Conservation (phyloP, 2,113 vertebrate genomes). For the Geothlypis trichas region DNA sequence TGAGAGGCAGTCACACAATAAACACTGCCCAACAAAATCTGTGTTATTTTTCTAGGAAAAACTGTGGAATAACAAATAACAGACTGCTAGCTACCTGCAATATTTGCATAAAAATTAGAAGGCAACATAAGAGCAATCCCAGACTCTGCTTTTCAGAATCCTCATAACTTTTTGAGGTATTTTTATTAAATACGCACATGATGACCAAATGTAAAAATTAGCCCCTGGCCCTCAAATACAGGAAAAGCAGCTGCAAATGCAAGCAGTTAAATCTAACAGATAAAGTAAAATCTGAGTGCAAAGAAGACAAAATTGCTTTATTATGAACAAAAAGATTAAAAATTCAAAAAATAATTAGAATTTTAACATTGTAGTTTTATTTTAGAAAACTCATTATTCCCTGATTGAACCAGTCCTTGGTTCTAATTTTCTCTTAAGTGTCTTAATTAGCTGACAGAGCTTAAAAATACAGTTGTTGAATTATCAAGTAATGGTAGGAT, state of each 20-base stretch:
- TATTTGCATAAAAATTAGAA: neutral
- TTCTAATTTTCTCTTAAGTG: neutral
- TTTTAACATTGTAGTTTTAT: neutral
- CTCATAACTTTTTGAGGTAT: neutral
- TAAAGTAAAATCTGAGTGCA: neutral
- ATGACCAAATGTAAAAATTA: neutral
- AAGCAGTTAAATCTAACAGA: neutral
- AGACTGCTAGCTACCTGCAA: neutral
- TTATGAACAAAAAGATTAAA: neutral
- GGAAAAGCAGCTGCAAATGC: neutral
- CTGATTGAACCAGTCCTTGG: neutral
- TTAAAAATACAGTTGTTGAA: neutral
- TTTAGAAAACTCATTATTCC: neutral
- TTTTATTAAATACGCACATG: neutral
- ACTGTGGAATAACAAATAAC: neutral
- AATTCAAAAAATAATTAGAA: neutral
- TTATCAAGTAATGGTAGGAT: neutral
- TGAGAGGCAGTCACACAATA: neutral
- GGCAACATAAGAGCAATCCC: neutral
- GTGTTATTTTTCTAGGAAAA: neutral
- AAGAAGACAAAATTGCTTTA: neutral
- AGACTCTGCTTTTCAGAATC: neutral
- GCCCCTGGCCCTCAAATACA: neutral
- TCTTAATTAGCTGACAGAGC: neutral
- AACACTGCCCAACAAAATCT: neutral